Evolutionary conservation across 1,140 invertebrate species (phyloP).

Genomic region (Drosophila bocqueti): DNA sequence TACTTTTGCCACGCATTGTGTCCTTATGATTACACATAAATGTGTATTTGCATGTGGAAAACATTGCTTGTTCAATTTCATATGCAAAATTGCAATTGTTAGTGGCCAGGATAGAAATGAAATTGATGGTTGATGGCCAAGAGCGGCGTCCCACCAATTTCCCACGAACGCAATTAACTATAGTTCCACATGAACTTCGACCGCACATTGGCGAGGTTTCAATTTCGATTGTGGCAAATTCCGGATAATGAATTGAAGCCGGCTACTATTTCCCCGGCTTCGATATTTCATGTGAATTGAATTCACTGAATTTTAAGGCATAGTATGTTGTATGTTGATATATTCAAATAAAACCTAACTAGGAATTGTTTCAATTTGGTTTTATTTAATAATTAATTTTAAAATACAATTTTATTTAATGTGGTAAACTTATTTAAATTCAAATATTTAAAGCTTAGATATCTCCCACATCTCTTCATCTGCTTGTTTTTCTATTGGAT

Average conservation of each 20-base stretch:
- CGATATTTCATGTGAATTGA: background rate
- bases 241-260: constrained; percentile 7
- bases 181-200: constrained; percentile 29
- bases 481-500: background rate
- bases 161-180: constrained; percentile 48
- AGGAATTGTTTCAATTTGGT: background rate
- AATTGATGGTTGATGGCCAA: constrained; percentile 31
- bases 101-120: constrained; percentile 3
- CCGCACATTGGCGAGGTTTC: constrained; percentile 19
- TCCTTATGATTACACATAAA: background rate
- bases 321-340: background rate
- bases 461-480: background rate
- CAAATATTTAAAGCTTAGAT: background rate
- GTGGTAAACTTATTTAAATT: too few relatives aligned
- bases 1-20: background rate
- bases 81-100: constrained; percentile 42
- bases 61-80: constrained; percentile 34
- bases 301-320: constrained; percentile 1
- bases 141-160: constrained; percentile 16
- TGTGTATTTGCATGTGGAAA: constrained; percentile 54
- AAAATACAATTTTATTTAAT: background rate
- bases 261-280: background rate
- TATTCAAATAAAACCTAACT: background rate
- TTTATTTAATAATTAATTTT: background rate
- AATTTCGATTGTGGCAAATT: constrained; percentile 27